Percentiles rank a stretch among this genome's conserved stretches.
phyloP scores from a whole-genome alignment of 1,140 invertebrate species.

The Micrasema minimum region DNA sequence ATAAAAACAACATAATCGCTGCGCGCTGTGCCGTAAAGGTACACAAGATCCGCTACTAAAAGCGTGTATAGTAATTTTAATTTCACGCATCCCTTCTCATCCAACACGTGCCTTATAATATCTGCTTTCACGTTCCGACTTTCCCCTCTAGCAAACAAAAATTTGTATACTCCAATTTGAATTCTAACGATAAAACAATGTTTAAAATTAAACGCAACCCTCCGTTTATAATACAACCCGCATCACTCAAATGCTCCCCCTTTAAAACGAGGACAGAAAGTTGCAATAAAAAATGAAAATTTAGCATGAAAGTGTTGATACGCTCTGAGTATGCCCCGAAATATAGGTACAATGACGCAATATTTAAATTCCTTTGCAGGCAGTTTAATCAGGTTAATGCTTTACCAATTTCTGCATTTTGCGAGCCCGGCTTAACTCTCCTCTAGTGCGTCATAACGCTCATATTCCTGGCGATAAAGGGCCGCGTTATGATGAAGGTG shows the following conservation, averaged over 20 bases:
- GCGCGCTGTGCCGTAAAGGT: neutral
- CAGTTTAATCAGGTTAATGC: neutral
- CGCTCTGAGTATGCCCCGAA: too few species aligned
- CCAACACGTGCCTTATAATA: neutral
- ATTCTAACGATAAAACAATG: neutral
- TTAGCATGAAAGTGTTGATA: too few species aligned
- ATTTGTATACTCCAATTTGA: neutral
- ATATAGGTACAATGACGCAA: too few species aligned
- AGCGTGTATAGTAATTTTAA: slow-evolving; percentile 7
- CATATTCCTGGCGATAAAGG: slow-evolving; percentile 47
- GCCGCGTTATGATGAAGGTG: slow-evolving; percentile 52
- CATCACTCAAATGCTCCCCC: slow-evolving; percentile 23
- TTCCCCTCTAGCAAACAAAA: slow-evolving; percentile 13
- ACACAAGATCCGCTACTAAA: slow-evolving; percentile 2
- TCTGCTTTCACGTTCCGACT: neutral
- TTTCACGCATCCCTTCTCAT: slow-evolving; percentile 10
- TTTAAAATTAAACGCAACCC: slow-evolving; percentile 18
- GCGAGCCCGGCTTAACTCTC: slow-evolving; percentile 1
- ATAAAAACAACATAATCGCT: too few species aligned
- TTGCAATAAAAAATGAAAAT: too few species aligned
- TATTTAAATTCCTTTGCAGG: slow-evolving; percentile 12
- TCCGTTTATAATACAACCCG: slow-evolving; percentile 14
- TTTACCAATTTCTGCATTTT: slow-evolving; percentile 13
- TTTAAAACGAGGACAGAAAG: too few species aligned
- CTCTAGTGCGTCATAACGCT: slow-evolving; percentile 36